Conservation (phyloP, 2,888 invertebrate species). For the Apamea monoglypha region DNA sequence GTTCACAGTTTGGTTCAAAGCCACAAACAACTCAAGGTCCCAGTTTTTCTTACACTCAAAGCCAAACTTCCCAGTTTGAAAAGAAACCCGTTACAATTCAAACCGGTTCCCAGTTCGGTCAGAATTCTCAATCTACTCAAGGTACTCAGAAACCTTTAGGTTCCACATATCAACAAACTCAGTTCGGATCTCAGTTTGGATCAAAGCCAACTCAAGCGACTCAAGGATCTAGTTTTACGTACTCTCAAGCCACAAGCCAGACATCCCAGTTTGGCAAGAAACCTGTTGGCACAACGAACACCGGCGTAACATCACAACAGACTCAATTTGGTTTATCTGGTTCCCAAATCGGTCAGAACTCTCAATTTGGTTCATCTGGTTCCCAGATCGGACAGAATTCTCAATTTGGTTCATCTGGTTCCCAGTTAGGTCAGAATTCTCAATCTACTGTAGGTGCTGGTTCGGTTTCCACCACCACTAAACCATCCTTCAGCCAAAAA, state of each 20-base stretch:
- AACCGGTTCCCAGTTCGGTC: conserved; percentile 4
- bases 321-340: not conserved
- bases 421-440: conserved; percentile 11
- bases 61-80: conserved; percentile 1
- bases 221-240: conserved; percentile 33
- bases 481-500: not conserved
- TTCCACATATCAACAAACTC: conserved; percentile 19
- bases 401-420: conserved; percentile 7
- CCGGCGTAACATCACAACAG: conserved; percentile 39
- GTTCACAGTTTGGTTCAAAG: conserved; percentile 23
- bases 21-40: conserved; percentile 18
- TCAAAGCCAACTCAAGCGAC: conserved; percentile 16
- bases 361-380: not conserved
- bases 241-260: conserved; percentile 16
- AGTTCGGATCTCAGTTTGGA: conserved; percentile 14
- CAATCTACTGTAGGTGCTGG: not conserved
- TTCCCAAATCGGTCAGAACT: conserved; percentile 20
- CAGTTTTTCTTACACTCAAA: conserved; percentile 1
- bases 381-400: conserved; percentile 19
- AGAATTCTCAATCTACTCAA: not conserved
- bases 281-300: conserved; percentile 18
- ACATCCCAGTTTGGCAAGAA: conserved; percentile 34
- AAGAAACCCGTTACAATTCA: conserved; percentile 14
- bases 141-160: conserved; percentile 18
- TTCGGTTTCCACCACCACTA: not conserved